Evolutionary conservation across 2,888 invertebrate species (phyloP), one percentile per base, ranked within the genome.

Genomic region (Volucella inflata): DNA sequence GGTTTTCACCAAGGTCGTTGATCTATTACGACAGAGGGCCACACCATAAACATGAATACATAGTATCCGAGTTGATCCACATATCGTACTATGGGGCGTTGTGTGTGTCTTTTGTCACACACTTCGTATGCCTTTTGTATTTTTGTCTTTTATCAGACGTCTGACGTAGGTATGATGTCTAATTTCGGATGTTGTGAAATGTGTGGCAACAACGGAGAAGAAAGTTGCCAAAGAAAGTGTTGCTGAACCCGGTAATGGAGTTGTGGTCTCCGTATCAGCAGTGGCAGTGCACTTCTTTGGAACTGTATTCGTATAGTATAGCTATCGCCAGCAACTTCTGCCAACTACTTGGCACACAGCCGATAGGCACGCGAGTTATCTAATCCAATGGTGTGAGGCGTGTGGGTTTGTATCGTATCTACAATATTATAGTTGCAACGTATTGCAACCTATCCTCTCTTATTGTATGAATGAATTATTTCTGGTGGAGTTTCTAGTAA

Each of bases 1-100:
- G 84, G 84, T 85, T 85, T 84, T 81, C 80, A 76, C 80, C 84
- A 84, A 84, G 84, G 80, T 85, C 71, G 80, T 76, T 85, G 80
- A 85, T 80, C 80, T 85, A 85, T 80, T 76, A 71, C 81, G 55
- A 74, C 71, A 68, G 74, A 68, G 46, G 46, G 67, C 21, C 80
- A 64, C 59, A 65, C 62, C 50, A 50, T 57, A 30, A 78, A 51
- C 71, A 65, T 80, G 59, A 64, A 64, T n/a, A n/a, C n/a, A n/a
- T 51, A 65, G 65, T 55, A 70, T 71, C 59, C 51, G 57, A 46
- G 53, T 46, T 75, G 83, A 79, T 72, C 83, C 65, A 79, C 64
- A 75, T 70, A 42, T 51, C 46, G 59, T 44, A 36, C 36, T 36
- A 30, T 36, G 21, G 12, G 14, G 74, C 48, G 38, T 42, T 3